phyloP scores from a whole-genome alignment of 2,113 vertebrate genomes.

The Lasiurus borealis region DNA sequence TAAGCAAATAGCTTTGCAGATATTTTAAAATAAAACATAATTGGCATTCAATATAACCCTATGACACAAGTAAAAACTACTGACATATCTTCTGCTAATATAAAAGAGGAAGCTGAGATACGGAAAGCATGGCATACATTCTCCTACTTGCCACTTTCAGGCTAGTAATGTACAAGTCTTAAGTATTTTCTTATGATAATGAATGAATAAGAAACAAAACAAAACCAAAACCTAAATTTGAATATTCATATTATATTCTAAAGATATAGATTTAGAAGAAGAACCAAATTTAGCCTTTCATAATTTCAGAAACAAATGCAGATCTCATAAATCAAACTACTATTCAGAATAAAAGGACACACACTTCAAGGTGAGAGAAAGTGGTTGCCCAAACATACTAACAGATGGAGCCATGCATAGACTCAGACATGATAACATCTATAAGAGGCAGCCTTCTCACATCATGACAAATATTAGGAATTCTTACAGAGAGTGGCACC shows the following conservation, averaged over 20 bases:
- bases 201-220: not conserved
- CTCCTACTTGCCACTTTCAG: not conserved
- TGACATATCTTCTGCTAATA: not conserved
- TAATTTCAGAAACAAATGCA: not conserved
- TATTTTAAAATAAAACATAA: constrained; percentile 40
- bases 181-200: not conserved
- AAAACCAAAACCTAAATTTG: not conserved
- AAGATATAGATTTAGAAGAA: constrained; percentile 22
- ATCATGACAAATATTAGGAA: not conserved
- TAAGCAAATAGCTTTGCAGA: not conserved
- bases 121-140: not conserved
- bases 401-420: not conserved
- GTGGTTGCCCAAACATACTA: not conserved
- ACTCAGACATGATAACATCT: not conserved
- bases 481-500: not conserved
- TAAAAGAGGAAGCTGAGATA: not conserved
- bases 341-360: not conserved
- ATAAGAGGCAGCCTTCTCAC: not conserved
- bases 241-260: not conserved
- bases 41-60: not conserved
- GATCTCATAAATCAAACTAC: not conserved
- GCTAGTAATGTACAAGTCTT: not conserved
- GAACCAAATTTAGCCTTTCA: not conserved
- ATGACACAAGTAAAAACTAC: not conserved
- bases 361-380: not conserved